These are phyloP conservation scores for Luffia ferchaultella DNA, from an alignment of 2,888 invertebrate species.

Conservation along the genomic window DNA sequence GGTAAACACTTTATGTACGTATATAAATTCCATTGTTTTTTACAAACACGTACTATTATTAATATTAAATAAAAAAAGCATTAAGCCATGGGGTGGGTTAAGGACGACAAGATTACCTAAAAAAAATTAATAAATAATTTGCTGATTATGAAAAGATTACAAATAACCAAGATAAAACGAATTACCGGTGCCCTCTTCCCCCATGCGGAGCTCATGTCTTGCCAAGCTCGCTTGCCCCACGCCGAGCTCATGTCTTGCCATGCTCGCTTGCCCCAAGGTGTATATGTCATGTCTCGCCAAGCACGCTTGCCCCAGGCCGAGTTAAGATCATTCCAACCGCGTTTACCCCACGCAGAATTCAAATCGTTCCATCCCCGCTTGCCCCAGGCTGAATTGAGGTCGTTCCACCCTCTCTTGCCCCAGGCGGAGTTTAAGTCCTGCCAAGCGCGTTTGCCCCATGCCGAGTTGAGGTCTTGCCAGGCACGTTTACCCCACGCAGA, in stretches of 20 bases:
- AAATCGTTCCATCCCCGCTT: conserved; percentile 66
- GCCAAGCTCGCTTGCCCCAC: conserved; percentile 64
- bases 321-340: conserved; percentile 66
- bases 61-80: too few relatives aligned
- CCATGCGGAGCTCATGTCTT: conserved; percentile 41
- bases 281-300: conserved; percentile 51
- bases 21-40: too few relatives aligned
- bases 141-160: not conserved
- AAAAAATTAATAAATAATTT: too few relatives aligned
- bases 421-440: conserved; percentile 63
- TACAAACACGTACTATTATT: too few relatives aligned
- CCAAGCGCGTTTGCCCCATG: conserved; percentile 71
- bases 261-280: conserved; percentile 61
- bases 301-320: conserved; percentile 68
- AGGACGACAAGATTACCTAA: too few relatives aligned
- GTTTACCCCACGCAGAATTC: conserved; percentile 64
- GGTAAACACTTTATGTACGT: too few relatives aligned
- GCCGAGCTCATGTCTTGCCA: conserved; percentile 53
- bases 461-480: conserved; percentile 62
- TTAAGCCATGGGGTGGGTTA: too few relatives aligned
- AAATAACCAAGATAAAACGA: conserved; percentile 20
- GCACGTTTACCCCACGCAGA: conserved; percentile 68
- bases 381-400: conserved; percentile 65
- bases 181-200: conserved; percentile 58
- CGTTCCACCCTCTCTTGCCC: conserved; percentile 68